These are phyloP conservation scores for Heliconius charithonia DNA, from an alignment of 2,888 invertebrate species.

Conservation along the genomic window DNA sequence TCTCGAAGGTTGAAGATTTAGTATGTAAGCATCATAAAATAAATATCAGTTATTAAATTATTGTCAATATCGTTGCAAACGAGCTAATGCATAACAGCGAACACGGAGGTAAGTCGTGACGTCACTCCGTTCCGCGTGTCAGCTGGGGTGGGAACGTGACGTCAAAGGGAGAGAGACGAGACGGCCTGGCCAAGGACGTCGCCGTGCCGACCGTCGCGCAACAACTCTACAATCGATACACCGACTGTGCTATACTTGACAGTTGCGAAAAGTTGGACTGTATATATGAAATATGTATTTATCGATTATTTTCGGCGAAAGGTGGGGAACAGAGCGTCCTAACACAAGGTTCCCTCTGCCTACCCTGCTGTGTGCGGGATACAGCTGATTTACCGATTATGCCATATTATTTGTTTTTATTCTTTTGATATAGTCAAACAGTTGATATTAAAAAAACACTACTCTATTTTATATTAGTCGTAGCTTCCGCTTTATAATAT, in stretches of 20 bases:
- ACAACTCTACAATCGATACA: slow-evolving; percentile 77
- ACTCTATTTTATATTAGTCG: background rate
- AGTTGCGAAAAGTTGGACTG: slow-evolving; percentile 36
- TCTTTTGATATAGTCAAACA: background rate
- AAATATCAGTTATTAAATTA: slow-evolving; percentile 14
- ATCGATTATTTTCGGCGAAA: background rate
- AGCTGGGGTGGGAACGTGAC: slow-evolving; percentile 70
- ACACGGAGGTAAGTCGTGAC: slow-evolving; percentile 62
- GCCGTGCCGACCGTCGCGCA: slow-evolving; percentile 79
- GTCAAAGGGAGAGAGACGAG: slow-evolving; percentile 70
- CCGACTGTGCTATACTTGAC: slow-evolving; percentile 38
- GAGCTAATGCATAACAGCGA: slow-evolving; percentile 55
- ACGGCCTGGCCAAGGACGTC: slow-evolving; percentile 79
- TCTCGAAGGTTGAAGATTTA: background rate
- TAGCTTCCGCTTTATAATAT: background rate
- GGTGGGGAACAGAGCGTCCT: no score
- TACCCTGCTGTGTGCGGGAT: no score
- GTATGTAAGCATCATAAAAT: background rate
- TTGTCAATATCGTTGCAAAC: slow-evolving; percentile 11
- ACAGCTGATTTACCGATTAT: background rate
- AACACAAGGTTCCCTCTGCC: no score
- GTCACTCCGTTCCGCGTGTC: slow-evolving; percentile 71
- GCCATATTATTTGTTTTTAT: background rate
- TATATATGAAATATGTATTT: background rate
- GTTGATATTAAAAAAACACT: background rate